phyloP scores from a whole-genome alignment of 2,888 invertebrate genomes.

The Epirrita christyi region DNA sequence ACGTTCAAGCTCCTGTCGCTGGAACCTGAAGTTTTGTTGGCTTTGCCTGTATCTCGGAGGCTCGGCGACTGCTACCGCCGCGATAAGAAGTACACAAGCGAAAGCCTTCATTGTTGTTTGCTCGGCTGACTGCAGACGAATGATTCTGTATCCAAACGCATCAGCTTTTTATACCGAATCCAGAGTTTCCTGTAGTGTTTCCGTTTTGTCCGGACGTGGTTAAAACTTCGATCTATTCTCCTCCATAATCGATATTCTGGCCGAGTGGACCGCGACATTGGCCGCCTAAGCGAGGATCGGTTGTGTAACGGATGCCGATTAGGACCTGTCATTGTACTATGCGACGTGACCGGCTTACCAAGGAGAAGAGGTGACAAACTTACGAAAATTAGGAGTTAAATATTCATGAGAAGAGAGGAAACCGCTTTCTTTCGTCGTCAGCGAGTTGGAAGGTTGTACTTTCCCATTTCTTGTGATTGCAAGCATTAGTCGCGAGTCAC shows the following conservation, averaged over 20 bases:
- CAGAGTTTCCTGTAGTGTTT: slow-evolving; percentile 58
- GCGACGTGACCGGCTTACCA: slow-evolving; percentile 64
- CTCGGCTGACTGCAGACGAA: slow-evolving; percentile 65
- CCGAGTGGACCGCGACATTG: slow-evolving; percentile 74
- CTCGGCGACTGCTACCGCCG: slow-evolving; percentile 64
- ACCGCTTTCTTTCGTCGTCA: slow-evolving; percentile 43
- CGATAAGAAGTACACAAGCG: slow-evolving; percentile 63
- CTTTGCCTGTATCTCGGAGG: slow-evolving; percentile 64
- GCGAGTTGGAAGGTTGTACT: slow-evolving; percentile 25
- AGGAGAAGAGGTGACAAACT: slow-evolving; percentile 50
- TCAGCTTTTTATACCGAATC: slow-evolving; percentile 67
- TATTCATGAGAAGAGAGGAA: slow-evolving; percentile 71
- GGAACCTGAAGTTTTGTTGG: slow-evolving; percentile 59
- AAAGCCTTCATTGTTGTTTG: slow-evolving; percentile 68
- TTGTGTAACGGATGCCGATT: slow-evolving; percentile 76
- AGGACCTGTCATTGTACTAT: slow-evolving; percentile 74
- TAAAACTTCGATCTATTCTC: slow-evolving; percentile 51
- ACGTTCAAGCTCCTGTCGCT: slow-evolving; percentile 59
- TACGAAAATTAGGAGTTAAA: slow-evolving; percentile 65
- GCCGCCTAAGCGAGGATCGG: slow-evolving; percentile 70
- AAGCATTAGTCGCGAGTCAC: slow-evolving; percentile 21
- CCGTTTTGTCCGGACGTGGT: slow-evolving; percentile 72
- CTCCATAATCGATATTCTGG: slow-evolving; percentile 73
- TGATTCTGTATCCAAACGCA: slow-evolving; percentile 63
- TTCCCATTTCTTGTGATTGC: slow-evolving; percentile 32